Conservation (phyloP, 2,113 vertebrate species). For the Myiopsitta monachus region DNA sequence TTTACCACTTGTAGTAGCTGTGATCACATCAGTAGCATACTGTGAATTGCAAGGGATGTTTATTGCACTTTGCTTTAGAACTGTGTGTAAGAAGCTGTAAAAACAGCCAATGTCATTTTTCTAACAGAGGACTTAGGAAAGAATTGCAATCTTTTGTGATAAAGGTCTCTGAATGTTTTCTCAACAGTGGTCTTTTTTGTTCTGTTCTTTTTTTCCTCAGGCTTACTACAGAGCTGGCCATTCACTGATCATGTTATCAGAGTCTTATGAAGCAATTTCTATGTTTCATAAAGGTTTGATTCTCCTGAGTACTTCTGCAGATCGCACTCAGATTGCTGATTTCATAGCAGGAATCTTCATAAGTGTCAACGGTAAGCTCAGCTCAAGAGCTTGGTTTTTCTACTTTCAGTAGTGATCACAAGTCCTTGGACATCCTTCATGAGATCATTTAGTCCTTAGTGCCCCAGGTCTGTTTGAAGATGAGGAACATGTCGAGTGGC, state of each 20-base stretch:
- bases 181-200: background rate
- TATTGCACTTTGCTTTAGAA: background rate
- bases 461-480: background rate
- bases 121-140: background rate
- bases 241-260: slow-evolving; percentile 58
- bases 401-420: background rate
- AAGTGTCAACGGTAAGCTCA: slow-evolving; percentile 68
- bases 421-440: background rate
- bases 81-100: background rate
- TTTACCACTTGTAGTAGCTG: background rate
- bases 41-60: background rate
- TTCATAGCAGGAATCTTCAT: slow-evolving; percentile 76
- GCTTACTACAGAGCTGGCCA: slow-evolving; percentile 77
- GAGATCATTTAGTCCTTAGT: background rate
- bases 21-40: background rate
- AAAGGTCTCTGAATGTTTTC: background rate
- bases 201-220: slow-evolving; percentile 21
- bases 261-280: slow-evolving; percentile 22
- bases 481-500: background rate
- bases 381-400: background rate
- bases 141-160: background rate
- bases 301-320: slow-evolving; percentile 26
- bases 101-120: background rate
- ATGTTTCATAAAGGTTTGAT: slow-evolving; percentile 71
- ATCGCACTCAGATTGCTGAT: slow-evolving; percentile 66